Evolutionary conservation across 2,888 invertebrate species (phyloP), one percentile per base, ranked within the genome.

Genomic region (Cataglyphis cursor): DNA sequence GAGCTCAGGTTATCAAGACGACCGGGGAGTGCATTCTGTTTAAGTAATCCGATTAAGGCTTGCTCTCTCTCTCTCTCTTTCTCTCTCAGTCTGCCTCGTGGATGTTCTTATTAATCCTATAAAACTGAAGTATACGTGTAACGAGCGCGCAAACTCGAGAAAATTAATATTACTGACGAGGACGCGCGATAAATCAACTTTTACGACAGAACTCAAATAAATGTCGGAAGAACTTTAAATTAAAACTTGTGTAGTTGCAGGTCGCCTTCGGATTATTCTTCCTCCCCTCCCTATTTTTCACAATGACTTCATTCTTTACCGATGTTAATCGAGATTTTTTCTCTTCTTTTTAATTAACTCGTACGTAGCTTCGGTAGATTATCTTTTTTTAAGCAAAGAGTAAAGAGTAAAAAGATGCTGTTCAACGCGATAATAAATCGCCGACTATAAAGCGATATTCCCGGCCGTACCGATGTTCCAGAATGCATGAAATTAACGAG

Each of bases 151-250:
- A 54, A 84, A 86, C 86, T 86, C 64, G 44, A 62, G 68, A 80
- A 81, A 89, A 89, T 90, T 90, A 90, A 90, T 90, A 90, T 90
- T 88, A 83, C 88, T 51, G 89, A 80, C 86, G 86, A 85, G 85
- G 86, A 82, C 85, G 81, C 81, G 78, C 88, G 85, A 89, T 90
- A 87, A 90, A 90, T 90, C 89, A 90, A 88, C 88, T 90, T 90
- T 90, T 90, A 90, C 88, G 90, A 87, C 85, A 74, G 82, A 90
- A 86, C 82, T 87, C 87, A 83, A 89, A 89, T 90, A 90, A 90
- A 87, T 80, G 89, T 87, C 72, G 72, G 57, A 59, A 65, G 68
- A 89, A 89, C 84, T 90, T 90, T 86, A 88, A 85, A 90, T 90
- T 70, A 82, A 82, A 70, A 44, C 70, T 70, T 75, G 54, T 51